Conservation (phyloP, 2,888 invertebrate genomes). For the Pasiphila rectangulata region DNA sequence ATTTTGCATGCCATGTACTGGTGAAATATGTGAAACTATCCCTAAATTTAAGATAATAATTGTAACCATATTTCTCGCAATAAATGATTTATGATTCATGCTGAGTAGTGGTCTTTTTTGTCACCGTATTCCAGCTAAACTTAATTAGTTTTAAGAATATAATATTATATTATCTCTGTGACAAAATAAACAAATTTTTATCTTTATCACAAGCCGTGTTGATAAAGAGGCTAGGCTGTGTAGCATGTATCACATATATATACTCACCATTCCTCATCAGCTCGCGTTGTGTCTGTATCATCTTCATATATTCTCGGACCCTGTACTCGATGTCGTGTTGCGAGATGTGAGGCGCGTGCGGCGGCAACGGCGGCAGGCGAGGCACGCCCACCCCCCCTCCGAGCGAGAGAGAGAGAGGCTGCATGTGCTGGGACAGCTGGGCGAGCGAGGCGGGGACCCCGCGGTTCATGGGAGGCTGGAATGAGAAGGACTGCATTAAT, state of each 20-base stretch:
- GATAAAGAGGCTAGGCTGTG: too few species aligned
- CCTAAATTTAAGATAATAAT: too few species aligned
- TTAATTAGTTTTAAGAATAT: too few species aligned
- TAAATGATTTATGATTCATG: too few species aligned
- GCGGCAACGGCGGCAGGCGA: slow-evolving; percentile 79
- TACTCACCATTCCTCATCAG: slow-evolving; percentile 65
- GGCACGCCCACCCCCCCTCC: slow-evolving; percentile 78
- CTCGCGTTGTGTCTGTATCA: slow-evolving; percentile 80
- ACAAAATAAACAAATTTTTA: too few species aligned
- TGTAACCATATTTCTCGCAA: too few species aligned
- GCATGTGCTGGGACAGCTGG: slow-evolving; percentile 83
- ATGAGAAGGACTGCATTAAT: slow-evolving; percentile 31
- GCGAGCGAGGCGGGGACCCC: slow-evolving; percentile 80
- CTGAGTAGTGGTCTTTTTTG: too few species aligned
- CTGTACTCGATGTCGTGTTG: slow-evolving; percentile 88
- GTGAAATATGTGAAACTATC: too few species aligned
- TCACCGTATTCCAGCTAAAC: too few species aligned
- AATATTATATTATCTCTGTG: too few species aligned
- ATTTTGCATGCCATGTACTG: too few species aligned
- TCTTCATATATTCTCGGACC: slow-evolving; percentile 89
- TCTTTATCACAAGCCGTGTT: too few species aligned
- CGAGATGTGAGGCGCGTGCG: slow-evolving; percentile 80
- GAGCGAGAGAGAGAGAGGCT: slow-evolving; percentile 87
- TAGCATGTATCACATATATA: background rate
- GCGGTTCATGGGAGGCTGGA: slow-evolving; percentile 77